Percentiles rank a stretch among this genome's conserved stretches.
These are phyloP conservation scores for Erebia aethiops DNA, from an alignment of 2,888 invertebrate genomes.

Conservation along the genomic window DNA sequence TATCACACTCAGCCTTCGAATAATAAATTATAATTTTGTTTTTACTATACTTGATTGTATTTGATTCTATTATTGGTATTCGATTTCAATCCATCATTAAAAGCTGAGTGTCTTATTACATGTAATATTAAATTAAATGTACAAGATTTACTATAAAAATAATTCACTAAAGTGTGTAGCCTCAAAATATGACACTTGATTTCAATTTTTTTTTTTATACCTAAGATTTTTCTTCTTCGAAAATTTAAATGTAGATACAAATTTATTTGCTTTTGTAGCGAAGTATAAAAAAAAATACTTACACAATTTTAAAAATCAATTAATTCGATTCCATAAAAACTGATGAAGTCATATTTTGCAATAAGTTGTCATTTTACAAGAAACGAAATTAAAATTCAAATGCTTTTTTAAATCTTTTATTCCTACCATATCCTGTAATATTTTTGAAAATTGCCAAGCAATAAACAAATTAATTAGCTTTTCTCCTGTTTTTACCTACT, in stretches of 20 bases:
- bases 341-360: not conserved
- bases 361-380: not conserved
- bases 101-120: conserved; percentile 13
- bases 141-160: conserved; percentile 16
- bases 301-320: not conserved
- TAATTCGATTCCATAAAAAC: not conserved
- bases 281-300: not conserved
- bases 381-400: not conserved
- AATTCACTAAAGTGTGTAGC: conserved; percentile 40
- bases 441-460: not conserved
- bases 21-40: not conserved
- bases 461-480: too few relatives aligned
- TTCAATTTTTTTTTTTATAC: conserved; percentile 8
- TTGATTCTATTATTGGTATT: too few relatives aligned
- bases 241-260: not conserved
- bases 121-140: not conserved
- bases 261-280: not conserved
- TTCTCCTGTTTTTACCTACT: too few relatives aligned
- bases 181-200: conserved; percentile 45
- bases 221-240: not conserved
- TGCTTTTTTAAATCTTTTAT: not conserved
- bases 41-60: not conserved
- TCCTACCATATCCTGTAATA: not conserved
- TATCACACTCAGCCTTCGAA: conserved; percentile 9
- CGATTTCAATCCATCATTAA: not conserved